A percentile compares a stretch with the other conserved stretches of the same genome.
These are phyloP conservation scores for Baccha elongata DNA, from an alignment of 2,888 invertebrate species.

Conservation along the genomic window DNA sequence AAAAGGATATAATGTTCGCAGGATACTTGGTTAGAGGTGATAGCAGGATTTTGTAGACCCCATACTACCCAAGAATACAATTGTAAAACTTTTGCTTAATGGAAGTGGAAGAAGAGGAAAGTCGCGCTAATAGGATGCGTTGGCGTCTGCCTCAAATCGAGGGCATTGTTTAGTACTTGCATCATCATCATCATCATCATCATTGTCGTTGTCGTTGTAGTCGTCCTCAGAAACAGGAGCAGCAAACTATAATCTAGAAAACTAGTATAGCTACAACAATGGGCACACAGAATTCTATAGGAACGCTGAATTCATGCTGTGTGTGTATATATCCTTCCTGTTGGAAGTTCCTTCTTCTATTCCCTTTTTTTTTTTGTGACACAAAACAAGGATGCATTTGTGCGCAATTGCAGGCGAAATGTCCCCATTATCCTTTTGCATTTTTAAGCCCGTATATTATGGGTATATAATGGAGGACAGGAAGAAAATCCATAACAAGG, in stretches of 20 bases:
- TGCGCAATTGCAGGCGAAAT: conserved; percentile 72
- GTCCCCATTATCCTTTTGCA: conserved; percentile 64
- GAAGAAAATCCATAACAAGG: conserved; percentile 57
- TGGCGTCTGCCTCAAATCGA: conserved; percentile 69
- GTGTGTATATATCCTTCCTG: conserved; percentile 59
- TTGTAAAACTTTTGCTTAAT: conserved; percentile 26
- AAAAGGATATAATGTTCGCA: conserved; percentile 70
- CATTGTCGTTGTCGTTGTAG: conserved; percentile 10
- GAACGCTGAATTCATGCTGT: conserved; percentile 29
- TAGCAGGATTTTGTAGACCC: conserved; percentile 52
- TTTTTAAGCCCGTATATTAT: conserved; percentile 45
- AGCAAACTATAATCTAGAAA: conserved; percentile 62
- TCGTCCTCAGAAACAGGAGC: conserved; percentile 46
- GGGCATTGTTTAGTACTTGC: conserved; percentile 66
- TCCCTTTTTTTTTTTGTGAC: conserved; percentile 1
- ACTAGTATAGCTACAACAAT: conserved; percentile 60
- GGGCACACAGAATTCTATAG: conserved; percentile 43
- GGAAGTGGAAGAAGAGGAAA: conserved; percentile 18
- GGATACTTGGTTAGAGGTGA: conserved; percentile 73
- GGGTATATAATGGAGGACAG: conserved; percentile 34
- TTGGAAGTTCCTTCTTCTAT: conserved; percentile 18
- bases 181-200: conserved; percentile 52
- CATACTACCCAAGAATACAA: conserved; percentile 1
- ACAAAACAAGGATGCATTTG: conserved; percentile 58
- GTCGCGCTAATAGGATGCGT: conserved; percentile 68